Percentiles rank a stretch among this genome's conserved stretches.
These are phyloP conservation scores for Drosophila subsilvestris DNA, from an alignment of 2,888 invertebrate species.

Conservation along the genomic window DNA sequence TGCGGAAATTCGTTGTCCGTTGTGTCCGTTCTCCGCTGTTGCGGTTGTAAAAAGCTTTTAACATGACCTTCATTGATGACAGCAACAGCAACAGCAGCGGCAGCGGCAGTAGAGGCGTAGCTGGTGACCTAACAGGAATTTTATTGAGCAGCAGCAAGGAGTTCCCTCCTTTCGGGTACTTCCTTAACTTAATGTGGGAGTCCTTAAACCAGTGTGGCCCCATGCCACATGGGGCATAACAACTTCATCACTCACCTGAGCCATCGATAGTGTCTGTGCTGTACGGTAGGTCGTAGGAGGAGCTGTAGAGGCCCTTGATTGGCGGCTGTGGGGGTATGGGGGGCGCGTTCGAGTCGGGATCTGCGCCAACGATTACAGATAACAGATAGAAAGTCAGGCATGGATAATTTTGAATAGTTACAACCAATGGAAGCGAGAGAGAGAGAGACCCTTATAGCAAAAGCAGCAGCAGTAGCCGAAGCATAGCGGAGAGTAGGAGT, in stretches of 20 bases:
- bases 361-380: conserved; percentile 65
- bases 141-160: neutral
- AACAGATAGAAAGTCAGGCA: conserved; percentile 36
- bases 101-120: conserved; percentile 2
- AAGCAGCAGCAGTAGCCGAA: conserved; percentile 36
- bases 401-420: conserved; percentile 51
- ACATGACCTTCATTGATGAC: conserved; percentile 61
- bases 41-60: conserved; percentile 58
- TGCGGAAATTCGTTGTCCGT: conserved; percentile 63
- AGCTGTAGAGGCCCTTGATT: conserved; percentile 86
- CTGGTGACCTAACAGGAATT: neutral
- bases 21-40: conserved; percentile 11
- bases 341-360: conserved; percentile 80
- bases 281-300: conserved; percentile 84
- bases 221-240: too few species aligned
- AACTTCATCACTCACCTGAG: conserved; percentile 85
- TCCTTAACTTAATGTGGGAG: neutral
- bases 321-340: conserved; percentile 87
- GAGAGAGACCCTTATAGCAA: conserved; percentile 9
- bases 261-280: conserved; percentile 83
- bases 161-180: neutral
- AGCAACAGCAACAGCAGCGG: conserved; percentile 24
- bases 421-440: conserved; percentile 49
- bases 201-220: too few species aligned
- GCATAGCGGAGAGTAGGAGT: conserved; percentile 16